Percentiles rank a stretch among this genome's conserved stretches.
These are phyloP conservation scores for Prochilodus magdalenae DNA, from an alignment of 2,113 vertebrate species.

Conservation along the genomic window DNA sequence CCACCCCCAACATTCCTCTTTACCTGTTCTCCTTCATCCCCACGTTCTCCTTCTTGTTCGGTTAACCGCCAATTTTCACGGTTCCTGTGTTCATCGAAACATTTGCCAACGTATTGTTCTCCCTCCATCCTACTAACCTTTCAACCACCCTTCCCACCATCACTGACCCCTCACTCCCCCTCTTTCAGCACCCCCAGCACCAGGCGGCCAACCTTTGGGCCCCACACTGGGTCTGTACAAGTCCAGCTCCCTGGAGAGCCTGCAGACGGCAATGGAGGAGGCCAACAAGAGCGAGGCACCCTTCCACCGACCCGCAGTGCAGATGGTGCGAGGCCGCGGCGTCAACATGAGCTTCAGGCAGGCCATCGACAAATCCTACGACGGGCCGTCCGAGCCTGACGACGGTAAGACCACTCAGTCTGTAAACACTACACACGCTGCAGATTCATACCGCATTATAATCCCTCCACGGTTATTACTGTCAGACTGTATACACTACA, in stretches of 20 bases:
- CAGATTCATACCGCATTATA: no score
- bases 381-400: conserved; percentile 85
- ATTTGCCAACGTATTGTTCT: neutral
- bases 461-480: no score
- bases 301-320: conserved; percentile 87
- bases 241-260: conserved; percentile 95
- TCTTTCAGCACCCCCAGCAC: conserved; percentile 64
- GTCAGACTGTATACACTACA: no score
- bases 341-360: conserved; percentile 93
- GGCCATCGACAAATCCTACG: conserved; percentile 95
- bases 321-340: conserved; percentile 87
- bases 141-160: neutral
- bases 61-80: no score
- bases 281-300: conserved; percentile 83
- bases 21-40: neutral
- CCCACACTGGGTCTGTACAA: conserved; percentile 92
- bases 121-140: neutral
- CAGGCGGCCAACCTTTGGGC: conserved; percentile 78
- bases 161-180: neutral
- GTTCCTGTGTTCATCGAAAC: neutral
- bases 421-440: no score
- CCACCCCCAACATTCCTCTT: neutral
- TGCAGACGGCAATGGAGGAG: conserved; percentile 92
- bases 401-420: conserved; percentile 77
- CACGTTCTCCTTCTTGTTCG: neutral